A percentile compares a stretch with the other conserved stretches of the same genome.
Evolutionary conservation across 92 coral and sea anemone genomes (phyloP).

Genomic region (Epizoanthus illoricatus): DNA sequence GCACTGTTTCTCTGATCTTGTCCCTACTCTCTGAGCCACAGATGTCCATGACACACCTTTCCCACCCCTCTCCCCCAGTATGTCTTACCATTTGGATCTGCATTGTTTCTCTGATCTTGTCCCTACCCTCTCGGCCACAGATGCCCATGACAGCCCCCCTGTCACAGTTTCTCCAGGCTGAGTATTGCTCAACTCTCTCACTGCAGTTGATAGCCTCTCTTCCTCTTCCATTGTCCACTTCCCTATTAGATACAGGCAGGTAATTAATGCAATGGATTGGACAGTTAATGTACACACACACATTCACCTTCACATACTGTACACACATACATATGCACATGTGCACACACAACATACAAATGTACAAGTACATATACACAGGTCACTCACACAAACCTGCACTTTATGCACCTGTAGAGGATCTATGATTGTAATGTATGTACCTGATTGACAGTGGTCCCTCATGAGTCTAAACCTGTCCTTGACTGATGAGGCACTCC

Average conservation of each 20-base stretch:
- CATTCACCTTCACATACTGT: no score
- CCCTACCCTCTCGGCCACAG: conserved; percentile 84
- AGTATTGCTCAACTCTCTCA: conserved; percentile 82
- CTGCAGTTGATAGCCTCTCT: conserved; percentile 81
- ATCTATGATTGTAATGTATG: no score
- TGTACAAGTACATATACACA: no score
- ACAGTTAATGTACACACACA: background rate
- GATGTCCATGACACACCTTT: conserved; percentile 35
- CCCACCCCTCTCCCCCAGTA: conserved; percentile 30
- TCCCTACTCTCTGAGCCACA: conserved; percentile 27
- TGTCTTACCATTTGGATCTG: conserved; percentile 92
- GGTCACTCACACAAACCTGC: no score
- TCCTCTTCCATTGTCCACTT: conserved; percentile 96
- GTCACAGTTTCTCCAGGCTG: conserved; percentile 80
- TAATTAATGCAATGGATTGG: background rate
- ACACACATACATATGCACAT: no score
- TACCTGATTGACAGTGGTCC: conserved; percentile 95
- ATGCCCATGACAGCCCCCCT: conserved; percentile 91
- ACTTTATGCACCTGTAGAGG: background rate
- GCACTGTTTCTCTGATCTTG: no score
- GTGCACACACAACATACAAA: no score
- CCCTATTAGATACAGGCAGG: conserved; percentile 50
- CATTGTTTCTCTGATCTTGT: conserved; percentile 98
- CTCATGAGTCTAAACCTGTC: conserved; percentile 90
- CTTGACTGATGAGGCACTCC: conserved; percentile 99